Evolutionary conservation across 2,113 vertebrate species (phyloP).

Genomic region (Xenopus borealis): DNA sequence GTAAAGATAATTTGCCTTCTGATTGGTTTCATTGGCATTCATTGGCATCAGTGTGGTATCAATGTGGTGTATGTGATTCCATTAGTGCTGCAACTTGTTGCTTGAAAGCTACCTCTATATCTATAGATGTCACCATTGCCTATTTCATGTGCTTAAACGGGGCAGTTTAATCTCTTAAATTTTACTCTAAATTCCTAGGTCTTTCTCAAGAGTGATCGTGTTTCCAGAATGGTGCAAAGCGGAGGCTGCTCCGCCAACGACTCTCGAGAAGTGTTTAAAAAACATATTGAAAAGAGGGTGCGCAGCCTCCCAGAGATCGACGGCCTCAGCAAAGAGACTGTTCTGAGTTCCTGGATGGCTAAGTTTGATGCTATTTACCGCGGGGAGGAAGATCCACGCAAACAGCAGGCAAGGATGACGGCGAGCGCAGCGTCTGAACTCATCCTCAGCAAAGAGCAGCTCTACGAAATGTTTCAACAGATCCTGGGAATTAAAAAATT

Average conservation of each 20-base stretch:
- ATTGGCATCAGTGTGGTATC: no score
- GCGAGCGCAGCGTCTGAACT: slow-evolving; percentile 94
- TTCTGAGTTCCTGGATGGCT: slow-evolving; percentile 96
- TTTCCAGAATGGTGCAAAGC: slow-evolving; percentile 94
- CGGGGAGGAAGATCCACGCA: slow-evolving; percentile 91
- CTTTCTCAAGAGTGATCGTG: slow-evolving; percentile 93
- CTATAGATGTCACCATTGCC: no score
- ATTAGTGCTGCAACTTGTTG: no score
- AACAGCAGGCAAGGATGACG: slow-evolving; percentile 92
- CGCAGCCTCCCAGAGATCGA: slow-evolving; percentile 95
- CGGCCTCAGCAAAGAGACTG: slow-evolving; percentile 96
- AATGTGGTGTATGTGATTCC: no score
- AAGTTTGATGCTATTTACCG: slow-evolving; percentile 98
- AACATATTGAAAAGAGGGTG: slow-evolving; percentile 97
- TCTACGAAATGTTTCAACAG: slow-evolving; percentile 98
- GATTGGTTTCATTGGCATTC: no score
- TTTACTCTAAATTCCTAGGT: slow-evolving; percentile 64
- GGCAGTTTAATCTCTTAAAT: no score
- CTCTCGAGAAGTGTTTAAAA: slow-evolving; percentile 96
- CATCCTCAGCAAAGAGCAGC: slow-evolving; percentile 97
- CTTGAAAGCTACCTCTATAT: no score
- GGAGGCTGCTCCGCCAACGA: slow-evolving; percentile 93
- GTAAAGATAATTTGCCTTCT: no score
- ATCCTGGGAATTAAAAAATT: slow-evolving; percentile 98
- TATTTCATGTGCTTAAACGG: no score